Evolutionary conservation across 2,113 vertebrate genomes (phyloP).

Genomic region (Alectura lathami): DNA sequence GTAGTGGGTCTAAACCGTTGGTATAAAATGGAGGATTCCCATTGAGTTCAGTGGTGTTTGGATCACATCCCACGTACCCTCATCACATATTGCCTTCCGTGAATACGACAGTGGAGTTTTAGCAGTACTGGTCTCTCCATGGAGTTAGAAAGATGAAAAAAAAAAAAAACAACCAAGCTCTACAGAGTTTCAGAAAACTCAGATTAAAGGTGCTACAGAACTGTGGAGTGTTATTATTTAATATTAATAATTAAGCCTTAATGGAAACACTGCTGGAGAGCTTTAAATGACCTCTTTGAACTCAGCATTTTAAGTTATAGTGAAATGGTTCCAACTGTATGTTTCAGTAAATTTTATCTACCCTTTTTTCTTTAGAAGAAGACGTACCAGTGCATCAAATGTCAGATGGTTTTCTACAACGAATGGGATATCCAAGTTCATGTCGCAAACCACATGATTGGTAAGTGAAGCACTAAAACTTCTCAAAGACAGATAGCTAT

Average conservation of each 20-base stretch:
- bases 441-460: conserved; percentile 99
- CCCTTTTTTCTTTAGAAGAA: conserved; percentile 90
- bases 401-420: conserved; percentile 99
- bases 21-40: not conserved
- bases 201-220: not conserved
- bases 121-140: not conserved
- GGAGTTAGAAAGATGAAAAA: not conserved
- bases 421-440: conserved; percentile 99
- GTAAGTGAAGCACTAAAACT: conserved; percentile 83
- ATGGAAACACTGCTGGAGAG: conserved; percentile 18
- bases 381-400: conserved; percentile 99
- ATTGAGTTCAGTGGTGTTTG: not conserved
- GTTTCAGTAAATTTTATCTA: conserved; percentile 72
- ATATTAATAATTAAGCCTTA: conserved; percentile 10
- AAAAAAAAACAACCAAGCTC: not conserved
- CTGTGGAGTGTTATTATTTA: not conserved
- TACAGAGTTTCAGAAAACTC: not conserved
- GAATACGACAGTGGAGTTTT: not conserved
- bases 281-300: conserved; percentile 17
- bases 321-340: not conserved
- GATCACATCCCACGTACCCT: not conserved
- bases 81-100: not conserved
- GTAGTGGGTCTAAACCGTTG: not conserved
- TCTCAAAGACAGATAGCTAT: conserved; percentile 57
- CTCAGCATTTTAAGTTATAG: not conserved